A percentile compares a stretch with the other conserved stretches of the same genome.
These are phyloP conservation scores for Epirrhoe alternata DNA, from an alignment of 2,888 invertebrate species.

Conservation along the genomic window DNA sequence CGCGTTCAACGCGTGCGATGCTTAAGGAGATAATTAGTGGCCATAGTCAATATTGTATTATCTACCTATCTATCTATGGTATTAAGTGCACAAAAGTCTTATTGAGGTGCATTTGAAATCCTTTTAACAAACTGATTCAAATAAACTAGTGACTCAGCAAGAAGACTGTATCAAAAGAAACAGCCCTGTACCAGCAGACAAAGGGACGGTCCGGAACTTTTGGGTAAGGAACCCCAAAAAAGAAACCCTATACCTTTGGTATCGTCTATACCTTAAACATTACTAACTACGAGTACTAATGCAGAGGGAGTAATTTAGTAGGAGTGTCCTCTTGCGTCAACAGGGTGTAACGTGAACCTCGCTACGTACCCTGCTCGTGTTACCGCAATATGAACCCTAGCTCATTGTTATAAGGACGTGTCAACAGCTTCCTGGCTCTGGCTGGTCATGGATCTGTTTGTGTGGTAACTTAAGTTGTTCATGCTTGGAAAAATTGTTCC, in stretches of 20 bases:
- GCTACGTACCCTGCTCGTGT: constrained; percentile 32
- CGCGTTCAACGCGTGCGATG: no score
- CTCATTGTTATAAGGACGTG: constrained; percentile 32
- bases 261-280: neutral
- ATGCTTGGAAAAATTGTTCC: constrained; percentile 23
- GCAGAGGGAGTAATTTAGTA: constrained; percentile 37
- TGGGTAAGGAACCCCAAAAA: neutral
- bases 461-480: constrained; percentile 32
- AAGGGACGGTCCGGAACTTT: no score
- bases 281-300: constrained; percentile 14
- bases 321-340: constrained; percentile 46
- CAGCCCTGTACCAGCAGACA: no score
- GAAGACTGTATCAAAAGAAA: no score
- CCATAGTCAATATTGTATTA: no score
- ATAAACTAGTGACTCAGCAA: no score
- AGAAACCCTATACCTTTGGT: neutral
- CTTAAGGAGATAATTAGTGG: no score
- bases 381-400: constrained; percentile 30
- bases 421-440: constrained; percentile 27
- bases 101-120: no score
- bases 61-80: no score
- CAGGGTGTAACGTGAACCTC: constrained; percentile 43
- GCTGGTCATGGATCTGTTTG: constrained; percentile 31
- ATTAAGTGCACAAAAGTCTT: no score
- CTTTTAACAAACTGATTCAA: no score